Base-by-base conservation (phyloP, 2,888 invertebrate genomes). In the Apodemia duryi region DNA sequence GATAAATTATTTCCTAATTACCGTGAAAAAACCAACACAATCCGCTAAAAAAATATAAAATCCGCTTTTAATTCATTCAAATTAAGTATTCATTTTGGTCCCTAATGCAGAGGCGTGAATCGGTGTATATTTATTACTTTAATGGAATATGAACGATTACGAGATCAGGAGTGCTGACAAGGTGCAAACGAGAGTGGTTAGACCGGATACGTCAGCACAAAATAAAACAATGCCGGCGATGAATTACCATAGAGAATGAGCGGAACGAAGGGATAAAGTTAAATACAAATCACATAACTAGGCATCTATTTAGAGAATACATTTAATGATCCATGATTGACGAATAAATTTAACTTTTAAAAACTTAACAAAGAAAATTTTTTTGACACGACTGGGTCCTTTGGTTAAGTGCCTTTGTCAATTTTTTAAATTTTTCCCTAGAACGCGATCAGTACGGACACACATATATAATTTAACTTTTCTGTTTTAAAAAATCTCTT, bases 131-230 rank as follows among this genome's bases (percentile, higher is more conserved):
- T 86, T 89, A 90, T 88, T 87, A 88, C 84, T 86, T 67, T 88
- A 88, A 90, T 88, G 89, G 89, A 90, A 88, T 90, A 89, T 91
- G 86, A 88, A 86, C 88, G 90, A 91, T 90, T 90, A 91, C 89
- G 87, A 86, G 86, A 91, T 91, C 91, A 79, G 86, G 82, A 83
- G 86, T 84, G 87, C 90, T 90, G 91, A 90, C 91, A 91, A 90
- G 90, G 88, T 91, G 91, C 88, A 91, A 91, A 90, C 90, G 88
- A 88, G 90, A 88, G 85, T 87, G 83, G 79, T 77, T 76, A 73
- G 74, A 83, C 89, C 88, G 89, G 90, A 89, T 85, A 81, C 82
- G 80, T 80, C 79, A 80, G 80, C 79, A 82, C 77, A 75, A 84
- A 86, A 86, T 86, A 89, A 91, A 90, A 89, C 86, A 89, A 88